phyloP scores from a whole-genome alignment of 2,888 invertebrate species.

The Colostygia pectinataria region DNA sequence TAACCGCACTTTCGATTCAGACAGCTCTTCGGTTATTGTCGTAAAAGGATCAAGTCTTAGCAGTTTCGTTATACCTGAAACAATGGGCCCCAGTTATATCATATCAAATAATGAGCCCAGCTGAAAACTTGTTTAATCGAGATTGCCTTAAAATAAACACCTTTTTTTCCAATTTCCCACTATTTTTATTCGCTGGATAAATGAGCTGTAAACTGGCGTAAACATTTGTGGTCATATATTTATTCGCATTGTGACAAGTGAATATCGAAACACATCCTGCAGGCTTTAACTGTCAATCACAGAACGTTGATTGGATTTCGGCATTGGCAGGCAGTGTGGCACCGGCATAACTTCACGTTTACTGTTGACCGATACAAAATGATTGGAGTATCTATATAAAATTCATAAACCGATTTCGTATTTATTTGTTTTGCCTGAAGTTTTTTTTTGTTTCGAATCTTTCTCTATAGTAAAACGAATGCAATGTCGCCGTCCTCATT shows the following conservation, averaged over 20 bases:
- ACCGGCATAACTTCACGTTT: constrained; percentile 10
- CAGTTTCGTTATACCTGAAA: too few relatives aligned
- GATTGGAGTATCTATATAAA: constrained; percentile 4
- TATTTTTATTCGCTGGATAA: constrained; percentile 19
- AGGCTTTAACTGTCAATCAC: constrained; percentile 67
- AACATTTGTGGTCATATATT: constrained; percentile 26
- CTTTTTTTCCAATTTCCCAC: neutral
- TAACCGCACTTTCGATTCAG: too few relatives aligned
- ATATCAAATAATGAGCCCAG: too few relatives aligned
- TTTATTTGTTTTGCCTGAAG: too few relatives aligned
- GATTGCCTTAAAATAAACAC: neutral
- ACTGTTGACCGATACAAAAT: constrained; percentile 13
- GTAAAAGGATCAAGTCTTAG: too few relatives aligned
- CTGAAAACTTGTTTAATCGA: neutral
- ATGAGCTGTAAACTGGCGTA: constrained; percentile 15
- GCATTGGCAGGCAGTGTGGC: constrained; percentile 57
- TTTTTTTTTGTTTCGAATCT: too few relatives aligned
- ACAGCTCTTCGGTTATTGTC: too few relatives aligned
- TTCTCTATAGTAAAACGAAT: too few relatives aligned
- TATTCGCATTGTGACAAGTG: constrained; percentile 33
- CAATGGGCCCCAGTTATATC: too few relatives aligned
- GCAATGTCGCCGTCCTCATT: too few relatives aligned
- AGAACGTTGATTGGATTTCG: constrained; percentile 70
- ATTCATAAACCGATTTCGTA: neutral
- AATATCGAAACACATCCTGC: constrained; percentile 46